phyloP scores from a whole-genome alignment of 30 jellyfish, hydroid and myxozoan species.

The Rhopilema esculentum region DNA sequence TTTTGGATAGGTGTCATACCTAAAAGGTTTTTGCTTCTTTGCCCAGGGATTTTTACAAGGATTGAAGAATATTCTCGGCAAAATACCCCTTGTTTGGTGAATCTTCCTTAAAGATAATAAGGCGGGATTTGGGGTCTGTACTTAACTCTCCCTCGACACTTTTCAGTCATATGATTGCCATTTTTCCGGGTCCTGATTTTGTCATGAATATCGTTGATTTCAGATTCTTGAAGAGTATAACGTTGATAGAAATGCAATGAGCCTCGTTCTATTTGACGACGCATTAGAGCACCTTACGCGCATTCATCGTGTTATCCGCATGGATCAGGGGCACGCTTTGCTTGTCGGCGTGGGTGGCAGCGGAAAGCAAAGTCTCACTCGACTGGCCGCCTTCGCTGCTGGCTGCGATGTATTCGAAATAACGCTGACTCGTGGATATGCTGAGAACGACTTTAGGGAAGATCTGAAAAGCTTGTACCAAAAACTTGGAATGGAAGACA shows the following conservation, averaged over 20 bases:
- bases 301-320: slow-evolving; percentile 96
- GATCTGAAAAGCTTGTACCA: slow-evolving; percentile 85
- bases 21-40: too few species aligned
- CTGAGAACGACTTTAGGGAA: slow-evolving; percentile 93
- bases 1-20: too few species aligned
- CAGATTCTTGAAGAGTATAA: slow-evolving; percentile 96
- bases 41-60: too few species aligned
- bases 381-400: slow-evolving; percentile 98
- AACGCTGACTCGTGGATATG: slow-evolving; percentile 91
- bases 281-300: slow-evolving; percentile 98
- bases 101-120: neutral
- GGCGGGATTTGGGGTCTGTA: neutral
- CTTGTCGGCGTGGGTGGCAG: slow-evolving; percentile 99
- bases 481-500: slow-evolving; percentile 88
- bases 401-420: slow-evolving; percentile 96
- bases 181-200: neutral
- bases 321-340: slow-evolving; percentile 98
- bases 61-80: too few species aligned
- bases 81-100: too few species aligned
- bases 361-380: slow-evolving; percentile 97
- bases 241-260: slow-evolving; percentile 80
- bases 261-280: slow-evolving; percentile 94
- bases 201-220: neutral
- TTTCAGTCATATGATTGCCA: neutral
- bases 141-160: neutral